These are phyloP conservation scores for Notarius quadriscutis DNA, from an alignment of 2,113 vertebrate species.

Conservation along the genomic window DNA sequence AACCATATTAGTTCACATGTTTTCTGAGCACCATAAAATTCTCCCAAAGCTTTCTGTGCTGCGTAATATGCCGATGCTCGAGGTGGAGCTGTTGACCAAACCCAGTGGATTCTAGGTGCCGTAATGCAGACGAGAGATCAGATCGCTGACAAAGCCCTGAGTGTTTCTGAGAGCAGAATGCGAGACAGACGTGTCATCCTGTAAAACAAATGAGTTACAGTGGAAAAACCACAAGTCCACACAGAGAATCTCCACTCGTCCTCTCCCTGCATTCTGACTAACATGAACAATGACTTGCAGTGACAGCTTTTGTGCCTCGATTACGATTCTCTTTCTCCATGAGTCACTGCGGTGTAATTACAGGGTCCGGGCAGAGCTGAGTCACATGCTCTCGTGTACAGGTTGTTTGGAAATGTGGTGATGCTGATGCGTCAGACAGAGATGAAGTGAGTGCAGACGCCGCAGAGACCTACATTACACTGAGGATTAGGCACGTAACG, in stretches of 20 bases:
- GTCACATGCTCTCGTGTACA: slow-evolving; percentile 11
- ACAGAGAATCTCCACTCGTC: slow-evolving; percentile 3
- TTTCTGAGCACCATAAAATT: background rate
- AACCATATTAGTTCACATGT: background rate
- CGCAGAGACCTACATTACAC: slow-evolving; percentile 2
- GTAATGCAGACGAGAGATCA: background rate
- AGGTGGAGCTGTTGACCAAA: background rate
- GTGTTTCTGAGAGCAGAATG: slow-evolving; percentile 36
- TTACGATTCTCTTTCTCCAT: slow-evolving; percentile 8
- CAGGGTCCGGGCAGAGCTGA: slow-evolving; percentile 18
- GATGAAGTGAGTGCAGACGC: slow-evolving; percentile 8
- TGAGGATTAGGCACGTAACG: background rate
- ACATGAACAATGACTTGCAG: slow-evolving; percentile 18
- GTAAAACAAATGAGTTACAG: slow-evolving; percentile 36
- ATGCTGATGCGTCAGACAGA: slow-evolving; percentile 3
- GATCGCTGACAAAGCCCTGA: slow-evolving; percentile 1
- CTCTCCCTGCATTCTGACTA: background rate
- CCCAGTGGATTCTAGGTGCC: background rate
- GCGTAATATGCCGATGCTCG: background rate
- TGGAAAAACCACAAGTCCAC: background rate
- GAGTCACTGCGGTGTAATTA: slow-evolving; percentile 37
- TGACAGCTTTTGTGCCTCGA: slow-evolving; percentile 11
- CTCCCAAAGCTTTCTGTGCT: background rate
- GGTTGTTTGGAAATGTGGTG: slow-evolving; percentile 2
- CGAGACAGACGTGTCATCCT: slow-evolving; percentile 33